Evolutionary conservation across 2,797 vertebrate species (phyloP), one percentile per base, ranked within the genome.

Genomic region (Salmo trutta): DNA sequence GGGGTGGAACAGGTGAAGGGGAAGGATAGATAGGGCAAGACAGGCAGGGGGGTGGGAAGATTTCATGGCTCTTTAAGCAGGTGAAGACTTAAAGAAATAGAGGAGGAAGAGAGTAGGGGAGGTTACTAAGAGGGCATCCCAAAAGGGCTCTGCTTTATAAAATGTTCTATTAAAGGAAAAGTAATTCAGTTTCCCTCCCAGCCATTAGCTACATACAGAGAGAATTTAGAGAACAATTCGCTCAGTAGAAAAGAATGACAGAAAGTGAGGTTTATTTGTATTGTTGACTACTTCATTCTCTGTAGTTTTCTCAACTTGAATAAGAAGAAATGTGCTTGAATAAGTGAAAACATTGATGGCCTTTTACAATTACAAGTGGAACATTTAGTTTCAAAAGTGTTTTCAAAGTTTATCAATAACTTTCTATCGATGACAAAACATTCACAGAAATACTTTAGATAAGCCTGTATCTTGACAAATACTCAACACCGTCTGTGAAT

Each of bases 111-210:
- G 19, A 14, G 1, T 14, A 19, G 12, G 62, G 24, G 27, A 31
- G 5, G 16, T 24, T 64, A 21, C 56, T 64, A 24, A 33, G 66
- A 68, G 31, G 24, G 64, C 24, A 68, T 33, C 66, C 66, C 17
- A 68, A 68, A 33, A 68, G 66, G 16, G 66, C 66, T 68, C 66
- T 3, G 6, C 66, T 10, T 36, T 31, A 6, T 33, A 68, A 36
- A 68, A 68, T 17, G 29, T 68, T 67, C 27, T 67, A 31, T 31
- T 68, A 17, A 36, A 68, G 29, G 31, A 68, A 68, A 68, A 68
- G 27, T 33, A 68, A 68, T 36, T 10, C 19, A 36, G 66, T 68
- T 68, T 68, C 16, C 66, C 65, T 33, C 65, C 65, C 16, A 33
- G 65, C 33, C 31, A 68, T 68, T 16, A 7, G 31, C 66, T 17